These are phyloP conservation scores for Torymus tubicola DNA, from an alignment of 2,888 invertebrate species.

Conservation along the genomic window DNA sequence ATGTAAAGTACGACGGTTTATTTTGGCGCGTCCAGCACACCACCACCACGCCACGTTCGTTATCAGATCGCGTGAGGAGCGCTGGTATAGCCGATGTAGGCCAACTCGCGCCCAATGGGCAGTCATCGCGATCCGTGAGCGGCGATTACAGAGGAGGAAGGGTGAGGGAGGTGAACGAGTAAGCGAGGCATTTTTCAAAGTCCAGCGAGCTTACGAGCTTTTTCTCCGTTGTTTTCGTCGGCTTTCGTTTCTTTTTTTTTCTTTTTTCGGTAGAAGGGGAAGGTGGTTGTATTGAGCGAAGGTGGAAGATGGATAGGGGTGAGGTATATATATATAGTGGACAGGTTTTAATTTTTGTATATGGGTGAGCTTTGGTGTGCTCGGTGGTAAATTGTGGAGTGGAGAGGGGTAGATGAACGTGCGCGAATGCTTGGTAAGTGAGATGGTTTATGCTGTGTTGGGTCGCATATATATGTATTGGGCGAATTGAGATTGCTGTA, in stretches of 20 bases:
- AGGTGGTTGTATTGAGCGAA: too few species aligned
- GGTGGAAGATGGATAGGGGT: too few species aligned
- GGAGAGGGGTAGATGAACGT: too few species aligned
- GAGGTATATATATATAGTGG: too few species aligned
- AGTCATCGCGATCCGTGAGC: constrained; percentile 36
- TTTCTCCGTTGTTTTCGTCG: neutral
- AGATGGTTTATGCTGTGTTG: too few species aligned
- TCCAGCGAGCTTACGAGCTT: constrained; percentile 47
- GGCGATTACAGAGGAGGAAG: constrained; percentile 59
- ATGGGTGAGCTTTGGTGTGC: too few species aligned
- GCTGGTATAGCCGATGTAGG: constrained; percentile 64
- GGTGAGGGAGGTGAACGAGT: too few species aligned
- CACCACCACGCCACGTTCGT: constrained; percentile 61
- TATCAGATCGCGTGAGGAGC: constrained; percentile 73
- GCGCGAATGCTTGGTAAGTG: too few species aligned
- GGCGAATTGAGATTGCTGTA: too few species aligned
- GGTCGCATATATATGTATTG: too few species aligned
- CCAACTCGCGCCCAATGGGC: constrained; percentile 59
- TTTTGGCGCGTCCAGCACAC: constrained; percentile 69
- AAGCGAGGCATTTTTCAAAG: constrained; percentile 58
- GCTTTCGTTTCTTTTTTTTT: neutral
- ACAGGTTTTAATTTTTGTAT: too few species aligned
- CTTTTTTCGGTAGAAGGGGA: neutral
- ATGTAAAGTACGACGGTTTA: constrained; percentile 75
- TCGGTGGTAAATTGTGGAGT: too few species aligned